Evolutionary conservation across 2,888 invertebrate genomes (phyloP).

Genomic region (Cerastis leucographa): DNA sequence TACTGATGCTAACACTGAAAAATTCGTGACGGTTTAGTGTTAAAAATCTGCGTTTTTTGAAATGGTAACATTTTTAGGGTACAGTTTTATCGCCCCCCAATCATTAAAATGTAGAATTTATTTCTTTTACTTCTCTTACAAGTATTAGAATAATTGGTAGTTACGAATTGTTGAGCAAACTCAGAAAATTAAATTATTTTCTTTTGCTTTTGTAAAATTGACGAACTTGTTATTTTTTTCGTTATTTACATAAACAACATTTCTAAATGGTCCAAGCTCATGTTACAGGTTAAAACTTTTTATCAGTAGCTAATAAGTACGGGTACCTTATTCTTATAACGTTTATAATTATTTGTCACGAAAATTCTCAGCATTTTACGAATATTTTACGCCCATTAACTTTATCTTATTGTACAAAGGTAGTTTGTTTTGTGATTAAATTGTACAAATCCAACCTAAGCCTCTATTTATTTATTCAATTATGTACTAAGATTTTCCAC

Average conservation of each 20-base stretch:
- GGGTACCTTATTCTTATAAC: conserved; percentile 3
- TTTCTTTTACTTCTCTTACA: conserved; percentile 26
- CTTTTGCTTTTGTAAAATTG: conserved; percentile 13
- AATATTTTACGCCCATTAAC: conserved; percentile 28
- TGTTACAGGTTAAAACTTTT: conserved; percentile 2
- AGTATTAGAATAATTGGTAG: conserved; percentile 19
- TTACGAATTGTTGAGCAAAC: conserved; percentile 27
- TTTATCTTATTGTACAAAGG: neutral
- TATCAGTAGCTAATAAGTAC: neutral
- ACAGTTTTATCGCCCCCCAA: conserved; percentile 28
- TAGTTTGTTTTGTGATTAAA: neutral
- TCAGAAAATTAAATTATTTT: conserved; percentile 15
- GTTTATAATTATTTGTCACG: conserved; percentile 36
- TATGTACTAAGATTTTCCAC: neutral
- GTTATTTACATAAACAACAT: conserved; percentile 21
- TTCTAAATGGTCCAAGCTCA: conserved; percentile 25
- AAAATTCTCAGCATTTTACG: neutral
- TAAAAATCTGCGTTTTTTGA: conserved; percentile 21
- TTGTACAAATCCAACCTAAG: neutral
- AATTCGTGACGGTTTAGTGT: conserved; percentile 44
- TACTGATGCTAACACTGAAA: conserved; percentile 34
- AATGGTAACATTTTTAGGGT: conserved; percentile 39
- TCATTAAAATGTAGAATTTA: conserved; percentile 49
- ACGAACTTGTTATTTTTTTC: neutral
- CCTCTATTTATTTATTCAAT: neutral